These are phyloP conservation scores for Electrophaes corylata DNA, from an alignment of 2,888 invertebrate species.

Conservation along the genomic window DNA sequence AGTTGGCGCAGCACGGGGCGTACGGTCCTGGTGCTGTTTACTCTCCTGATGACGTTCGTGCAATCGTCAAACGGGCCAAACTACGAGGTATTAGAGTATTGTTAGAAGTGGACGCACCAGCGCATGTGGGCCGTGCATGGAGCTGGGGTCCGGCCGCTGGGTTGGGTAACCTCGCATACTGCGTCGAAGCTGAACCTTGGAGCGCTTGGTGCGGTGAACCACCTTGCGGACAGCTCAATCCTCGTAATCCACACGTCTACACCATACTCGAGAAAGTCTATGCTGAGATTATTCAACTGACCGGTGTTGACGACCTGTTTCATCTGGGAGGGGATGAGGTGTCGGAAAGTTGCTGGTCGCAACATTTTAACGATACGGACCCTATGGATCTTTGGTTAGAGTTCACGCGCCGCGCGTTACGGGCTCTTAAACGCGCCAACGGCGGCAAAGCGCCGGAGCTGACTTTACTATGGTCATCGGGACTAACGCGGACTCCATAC, in stretches of 20 bases:
- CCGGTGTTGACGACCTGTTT: slow-evolving; percentile 90
- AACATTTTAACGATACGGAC: slow-evolving; percentile 89
- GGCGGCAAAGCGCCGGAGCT: slow-evolving; percentile 82
- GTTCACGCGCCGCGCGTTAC: slow-evolving; percentile 87
- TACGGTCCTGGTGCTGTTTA: slow-evolving; percentile 92
- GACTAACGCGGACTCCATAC: slow-evolving; percentile 89
- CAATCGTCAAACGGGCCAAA: slow-evolving; percentile 90
- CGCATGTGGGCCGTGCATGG: slow-evolving; percentile 95
- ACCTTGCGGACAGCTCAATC: slow-evolving; percentile 94
- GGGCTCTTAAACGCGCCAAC: slow-evolving; percentile 86
- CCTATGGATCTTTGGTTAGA: slow-evolving; percentile 91
- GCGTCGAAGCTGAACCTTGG: slow-evolving; percentile 93
- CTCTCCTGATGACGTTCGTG: slow-evolving; percentile 87
- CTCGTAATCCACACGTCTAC: slow-evolving; percentile 91
- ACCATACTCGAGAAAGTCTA: slow-evolving; percentile 89
- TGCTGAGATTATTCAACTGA: slow-evolving; percentile 88
- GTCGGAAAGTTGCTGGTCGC: slow-evolving; percentile 91
- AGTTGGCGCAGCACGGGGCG: slow-evolving; percentile 93
- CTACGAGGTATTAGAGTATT: slow-evolving; percentile 93
- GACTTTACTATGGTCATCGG: slow-evolving; percentile 90
- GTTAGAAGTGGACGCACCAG: slow-evolving; percentile 95
- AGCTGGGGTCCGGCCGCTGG: slow-evolving; percentile 91
- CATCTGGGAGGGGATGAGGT: slow-evolving; percentile 94
- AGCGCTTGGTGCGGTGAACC: slow-evolving; percentile 92
- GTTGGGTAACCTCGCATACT: slow-evolving; percentile 90